These are phyloP conservation scores for Drosophila trichaetosa DNA, from an alignment of 2,888 invertebrate species.

Conservation along the genomic window DNA sequence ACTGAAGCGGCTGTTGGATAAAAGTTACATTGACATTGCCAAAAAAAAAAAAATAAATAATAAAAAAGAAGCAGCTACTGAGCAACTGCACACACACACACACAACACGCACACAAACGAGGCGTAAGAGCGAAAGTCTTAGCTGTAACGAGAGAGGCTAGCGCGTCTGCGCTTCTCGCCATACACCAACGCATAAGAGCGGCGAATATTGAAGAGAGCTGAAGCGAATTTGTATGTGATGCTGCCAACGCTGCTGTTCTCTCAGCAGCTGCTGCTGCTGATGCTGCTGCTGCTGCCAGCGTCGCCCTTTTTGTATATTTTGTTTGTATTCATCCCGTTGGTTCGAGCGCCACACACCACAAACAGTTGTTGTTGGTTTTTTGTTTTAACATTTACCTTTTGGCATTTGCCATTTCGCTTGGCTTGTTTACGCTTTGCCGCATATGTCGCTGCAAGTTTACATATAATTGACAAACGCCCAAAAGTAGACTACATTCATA, in stretches of 20 bases:
- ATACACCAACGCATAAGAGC: slow-evolving; percentile 59
- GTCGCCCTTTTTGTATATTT: slow-evolving; percentile 57
- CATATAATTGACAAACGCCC: slow-evolving; percentile 67
- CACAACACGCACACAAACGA: slow-evolving; percentile 17
- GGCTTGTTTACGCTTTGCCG: slow-evolving; percentile 76
- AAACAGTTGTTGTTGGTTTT: slow-evolving; percentile 39
- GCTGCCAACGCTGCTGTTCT: neutral
- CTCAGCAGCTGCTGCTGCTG: neutral
- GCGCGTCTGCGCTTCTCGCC: slow-evolving; percentile 59
- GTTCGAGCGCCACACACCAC: slow-evolving; percentile 28
- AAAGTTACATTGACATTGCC: slow-evolving; percentile 76
- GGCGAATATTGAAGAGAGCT: slow-evolving; percentile 8
- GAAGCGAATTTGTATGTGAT: slow-evolving; percentile 25
- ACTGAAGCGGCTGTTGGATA: slow-evolving; percentile 78
- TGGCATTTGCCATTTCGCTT: slow-evolving; percentile 37
- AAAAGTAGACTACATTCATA: slow-evolving; percentile 53
- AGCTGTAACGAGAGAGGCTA: slow-evolving; percentile 16
- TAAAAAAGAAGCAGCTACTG: slow-evolving; percentile 31
- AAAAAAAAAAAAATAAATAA: slow-evolving; percentile 36
- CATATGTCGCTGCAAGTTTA: slow-evolving; percentile 75
- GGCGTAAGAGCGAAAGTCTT: slow-evolving; percentile 29
- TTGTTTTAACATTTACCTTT: slow-evolving; percentile 41
- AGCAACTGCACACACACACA: slow-evolving; percentile 24
- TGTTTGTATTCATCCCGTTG: slow-evolving; percentile 7
- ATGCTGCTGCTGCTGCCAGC: slow-evolving; percentile 23